Evolutionary conservation across 2,113 vertebrate species (phyloP).

Genomic region (Pungitius pungitius): DNA sequence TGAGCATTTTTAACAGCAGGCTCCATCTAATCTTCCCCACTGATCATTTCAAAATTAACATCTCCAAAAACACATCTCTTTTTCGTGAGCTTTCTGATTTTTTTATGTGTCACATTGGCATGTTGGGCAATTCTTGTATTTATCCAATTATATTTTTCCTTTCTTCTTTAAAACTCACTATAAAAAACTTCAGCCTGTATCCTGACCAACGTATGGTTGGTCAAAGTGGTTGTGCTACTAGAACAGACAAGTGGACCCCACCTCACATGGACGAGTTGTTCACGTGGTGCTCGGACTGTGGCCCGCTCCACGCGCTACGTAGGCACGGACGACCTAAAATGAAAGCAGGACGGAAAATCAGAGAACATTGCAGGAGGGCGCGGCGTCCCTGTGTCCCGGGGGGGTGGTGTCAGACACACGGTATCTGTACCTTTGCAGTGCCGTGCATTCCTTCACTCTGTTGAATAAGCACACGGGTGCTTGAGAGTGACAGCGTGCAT

Average conservation of each 20-base stretch:
- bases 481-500: conserved; percentile 52
- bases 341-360: not conserved
- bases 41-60: not conserved
- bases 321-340: too few relatives aligned
- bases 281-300: not conserved
- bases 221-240: not conserved
- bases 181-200: not conserved
- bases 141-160: not conserved
- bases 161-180: not conserved
- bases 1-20: not conserved
- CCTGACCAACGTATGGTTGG: not conserved
- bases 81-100: not conserved
- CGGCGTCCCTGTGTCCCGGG: not conserved
- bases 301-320: too few relatives aligned
- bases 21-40: not conserved
- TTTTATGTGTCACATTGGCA: not conserved
- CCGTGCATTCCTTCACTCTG: conserved; percentile 33
- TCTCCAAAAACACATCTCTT: not conserved
- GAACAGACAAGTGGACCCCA: not conserved
- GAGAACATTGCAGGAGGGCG: conserved; percentile 7
- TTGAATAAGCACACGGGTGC: conserved; percentile 38
- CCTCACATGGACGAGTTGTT: not conserved
- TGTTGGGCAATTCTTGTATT: not conserved
- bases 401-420: conserved; percentile 22
- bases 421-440: conserved; percentile 13